These are phyloP conservation scores for Anguilla anguilla DNA, from an alignment of 2,797 vertebrate genomes.

Conservation along the genomic window DNA sequence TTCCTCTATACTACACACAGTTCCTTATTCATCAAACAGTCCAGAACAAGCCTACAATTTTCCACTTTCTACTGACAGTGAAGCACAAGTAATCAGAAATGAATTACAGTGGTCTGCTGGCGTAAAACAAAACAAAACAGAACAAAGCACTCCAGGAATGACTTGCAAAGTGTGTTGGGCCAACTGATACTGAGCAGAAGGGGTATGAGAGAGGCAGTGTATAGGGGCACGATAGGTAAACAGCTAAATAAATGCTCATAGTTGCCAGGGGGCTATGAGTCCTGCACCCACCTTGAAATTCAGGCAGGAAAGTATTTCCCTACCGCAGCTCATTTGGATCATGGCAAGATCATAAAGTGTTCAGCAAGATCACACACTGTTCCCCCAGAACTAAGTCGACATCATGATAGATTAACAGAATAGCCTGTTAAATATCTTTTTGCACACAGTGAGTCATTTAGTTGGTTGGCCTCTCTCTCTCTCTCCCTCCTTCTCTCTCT, in stretches of 20 bases:
- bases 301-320: background rate
- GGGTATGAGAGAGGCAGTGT: background rate
- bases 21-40: background rate
- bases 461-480: slow-evolving; percentile 15
- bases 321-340: background rate
- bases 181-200: background rate
- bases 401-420: slow-evolving; percentile 22
- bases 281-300: background rate
- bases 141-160: background rate
- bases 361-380: slow-evolving; percentile 9
- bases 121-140: background rate
- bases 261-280: background rate
- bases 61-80: background rate
- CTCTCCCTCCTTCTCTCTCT: background rate
- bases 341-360: slow-evolving; percentile 5
- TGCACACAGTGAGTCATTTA: slow-evolving; percentile 5
- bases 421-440: slow-evolving; percentile 4
- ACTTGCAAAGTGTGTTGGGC: background rate
- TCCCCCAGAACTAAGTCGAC: background rate
- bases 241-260: background rate
- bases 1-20: background rate
- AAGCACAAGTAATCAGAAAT: background rate
- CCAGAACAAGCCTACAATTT: background rate
- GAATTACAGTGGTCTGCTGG: background rate
- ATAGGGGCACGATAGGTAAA: background rate